Base-by-base conservation (phyloP, 2,113 vertebrate genomes). In the Furnarius figulus region DNA sequence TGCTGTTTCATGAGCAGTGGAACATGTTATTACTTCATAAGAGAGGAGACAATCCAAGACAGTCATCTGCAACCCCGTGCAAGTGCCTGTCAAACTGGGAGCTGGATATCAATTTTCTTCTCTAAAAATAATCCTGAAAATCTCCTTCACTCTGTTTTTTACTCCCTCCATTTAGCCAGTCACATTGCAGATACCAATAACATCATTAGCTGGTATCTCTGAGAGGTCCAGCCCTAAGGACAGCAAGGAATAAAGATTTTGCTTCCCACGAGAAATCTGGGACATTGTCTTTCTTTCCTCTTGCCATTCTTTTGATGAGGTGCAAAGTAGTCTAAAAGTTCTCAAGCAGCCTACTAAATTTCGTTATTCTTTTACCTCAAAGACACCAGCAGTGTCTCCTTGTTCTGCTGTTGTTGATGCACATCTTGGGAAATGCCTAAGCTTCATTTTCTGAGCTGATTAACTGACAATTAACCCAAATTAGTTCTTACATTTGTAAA, bases 391-490 rank as follows among this genome's bases (percentile, higher is more conserved):
- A 90, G 2, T 5, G 4, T 21, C 14, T 39, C 59, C 42, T 40
- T 23, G 79, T 73, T 24, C 49, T 53, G 40, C 4, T 39, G 78
- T 61, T 53, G 4, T 40, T 67, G 47, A 47, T 5, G 42, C 4
- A 2, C 27, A 37, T 73, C 67, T 56, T 4, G 2, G 63, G 58
- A 72, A 87, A 58, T 12, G 24, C 37, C 44, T 39, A 3, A 37
- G 30, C 58, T 59, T 73, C 1, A 2, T 85, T 68, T 93, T 83
- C 61, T 13, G 33, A 66, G 58, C 39, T 83, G 91, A 95, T 94
- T 53, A 92, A 87, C 84, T 95, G 93, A 91, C 56, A 95, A 92
- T 95, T 92, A 94, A 46, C 63, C 67, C 75, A 74, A 94, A 92
- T 91, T 87, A 65, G 14, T 39, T 87, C 31, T n/a, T 31, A 11